Base-by-base conservation (phyloP, 2,113 vertebrate genomes). In the Lichenostomus cassidix region DNA sequence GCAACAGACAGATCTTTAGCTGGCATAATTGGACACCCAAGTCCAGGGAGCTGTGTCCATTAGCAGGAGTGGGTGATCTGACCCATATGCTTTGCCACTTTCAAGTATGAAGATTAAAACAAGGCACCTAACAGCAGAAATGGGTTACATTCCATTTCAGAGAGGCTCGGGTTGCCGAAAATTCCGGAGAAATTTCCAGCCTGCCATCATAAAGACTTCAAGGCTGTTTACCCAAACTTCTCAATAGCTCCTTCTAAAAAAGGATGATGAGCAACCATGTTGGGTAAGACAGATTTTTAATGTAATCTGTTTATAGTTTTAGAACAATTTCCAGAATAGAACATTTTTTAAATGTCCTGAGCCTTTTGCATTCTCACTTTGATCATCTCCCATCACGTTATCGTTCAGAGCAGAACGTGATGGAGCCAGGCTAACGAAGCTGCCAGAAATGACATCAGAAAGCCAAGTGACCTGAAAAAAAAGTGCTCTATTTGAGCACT, bases 281-380 rank as follows among this genome's bases (percentile, higher is more conserved):
- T 84, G 83, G 76, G 91, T 52, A 95, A 82, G 91, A 88, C 85
- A 68, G 92, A 96, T 96, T 94, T 96, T 97, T 95, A 95, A 96
- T 92, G 87, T 94, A 96, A 96, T 94, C 94, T 95, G 88, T 95
- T 95, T 92, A 96, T 91, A 96, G 92, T 92, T 96, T 95, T 86
- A 89, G 88, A 96, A 90, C 79, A 88, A 93, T 96, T 92, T 96
- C 93, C 80, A 96, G 94, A 96, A 96, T 95, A 95, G 92, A 96
- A 92, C 83, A 75, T 78, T 96, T 97, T 93, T 22, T 90, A 44
- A 94, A 78, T 95, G 95, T 94, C 93, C 95, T 69, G 83, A 94
- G 89, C 93, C 90, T 96, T 95, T 96, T 89, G 86, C 76, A 50
- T 96, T 97, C 92, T 93, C 95, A 84, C 95, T 97, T 96, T 96